Evolutionary conservation across 2,797 vertebrate genomes (phyloP), one percentile per base, ranked within the genome.

Genomic region (Morus bassanus): DNA sequence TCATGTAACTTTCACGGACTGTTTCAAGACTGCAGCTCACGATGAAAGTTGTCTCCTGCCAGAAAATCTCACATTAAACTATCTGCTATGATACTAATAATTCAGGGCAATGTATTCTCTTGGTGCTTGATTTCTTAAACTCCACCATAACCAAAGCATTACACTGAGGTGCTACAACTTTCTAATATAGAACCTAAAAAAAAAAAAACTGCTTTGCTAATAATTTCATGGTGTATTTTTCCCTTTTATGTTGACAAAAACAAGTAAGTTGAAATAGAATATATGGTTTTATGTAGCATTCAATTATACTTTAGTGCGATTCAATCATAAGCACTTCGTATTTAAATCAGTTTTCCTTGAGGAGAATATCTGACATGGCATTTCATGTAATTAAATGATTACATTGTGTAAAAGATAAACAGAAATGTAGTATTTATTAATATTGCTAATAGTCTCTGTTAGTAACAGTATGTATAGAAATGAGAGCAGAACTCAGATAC

Each of bases 41-140:
- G 27, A 15, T 61, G 35, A 23, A 93, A 75, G 69, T 67, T 65
- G 23, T 54, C 65, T 92, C 73, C 88, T 88, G 72, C 67, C 85
- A 92, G 91, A 91, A 91, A 95, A 92, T 53, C 75, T 93, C 74
- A 53, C 0, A 6, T 51, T 87, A 84, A 91, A 85, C 43, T 74
- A 8, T 56, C 51, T 88, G 21, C 75, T 33, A 5, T 64, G 86
- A 89, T 54, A 70, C 39, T 78, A 69, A 33, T 81, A 60, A 78
- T 84, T 65, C 45, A 70, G 78, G 69, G 53, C 85, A 87, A 60
- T 69, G 14, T 27, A 39, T 88, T 95, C 22, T 88, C 45, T 81
- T 63, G 94, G 91, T 96, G 96, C 96, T 97, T 90, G 50, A 45
- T 87, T 95, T 91, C 87, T 43, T 88, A 70, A 91, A 75, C 31